Base-by-base conservation (phyloP, 2,113 vertebrate species). In the Pycnonotus jocosus region DNA sequence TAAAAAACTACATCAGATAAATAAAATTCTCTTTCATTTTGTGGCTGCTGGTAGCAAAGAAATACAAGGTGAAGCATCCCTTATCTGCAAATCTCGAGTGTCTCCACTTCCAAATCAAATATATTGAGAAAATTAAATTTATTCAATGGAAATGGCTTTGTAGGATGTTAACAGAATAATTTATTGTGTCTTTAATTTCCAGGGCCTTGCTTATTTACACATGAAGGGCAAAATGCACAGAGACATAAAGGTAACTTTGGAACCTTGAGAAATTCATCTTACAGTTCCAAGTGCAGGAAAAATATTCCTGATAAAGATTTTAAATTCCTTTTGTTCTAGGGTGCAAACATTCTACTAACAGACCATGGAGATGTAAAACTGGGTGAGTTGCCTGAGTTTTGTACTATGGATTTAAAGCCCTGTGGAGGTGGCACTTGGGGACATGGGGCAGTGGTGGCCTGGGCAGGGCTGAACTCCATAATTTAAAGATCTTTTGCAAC, bases 151-250 rank as follows among this genome's bases (percentile, higher is more conserved):
- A 4, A 3, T 40, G 58, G 13, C 33, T 83, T 38, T 77, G 33
- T 28, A 3, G 33, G 28, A 6, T 44, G 33, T 37, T 62, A 19
- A 56, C 16, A 76, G 44, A 66, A 68, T 62, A 38, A 81, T 4
- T 2, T 0, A 3, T 21, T 44, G 4, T 69, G 11, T 66, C 13
- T 81, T 58, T 82, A 15, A 7, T 96, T 95, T 95, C 42, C 95
- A 99, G 99, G 99, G 99, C 96, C 98, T 99, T 96, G 98, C 98
- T 48, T 99, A 99, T 98, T 98, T 99, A 92, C 99, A 99, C 97
- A 98, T 78, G 95, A 99, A 99, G 96, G 98, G 98, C 70, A 99
- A 99, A 98, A 99, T 99, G 99, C 99, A 99, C 94, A 98, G 99
- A 93, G 99, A 99, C 95, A 99, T 99, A 86, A 99, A 99, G 99